These are phyloP conservation scores for Moxostoma hubbsi DNA, from an alignment of 2,797 vertebrate species.

Conservation along the genomic window DNA sequence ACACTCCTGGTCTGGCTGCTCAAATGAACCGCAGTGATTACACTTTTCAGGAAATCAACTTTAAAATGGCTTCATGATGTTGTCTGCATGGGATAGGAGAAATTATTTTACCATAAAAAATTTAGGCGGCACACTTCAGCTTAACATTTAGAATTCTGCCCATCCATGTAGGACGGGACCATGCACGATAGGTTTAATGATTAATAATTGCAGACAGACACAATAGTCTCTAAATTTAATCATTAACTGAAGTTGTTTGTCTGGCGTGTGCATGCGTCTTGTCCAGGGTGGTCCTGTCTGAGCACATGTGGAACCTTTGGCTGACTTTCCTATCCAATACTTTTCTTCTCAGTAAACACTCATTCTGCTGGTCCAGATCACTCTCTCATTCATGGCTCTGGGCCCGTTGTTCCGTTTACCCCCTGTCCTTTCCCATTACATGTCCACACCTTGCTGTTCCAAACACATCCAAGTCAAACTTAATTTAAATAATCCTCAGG, in stretches of 20 bases:
- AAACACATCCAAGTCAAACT: slow-evolving; percentile 48
- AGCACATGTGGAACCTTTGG: slow-evolving; percentile 41
- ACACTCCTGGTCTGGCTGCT: too few species aligned
- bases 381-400: slow-evolving; percentile 10
- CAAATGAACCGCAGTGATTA: too few species aligned
- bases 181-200: slow-evolving; percentile 41
- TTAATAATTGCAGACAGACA: slow-evolving; percentile 25
- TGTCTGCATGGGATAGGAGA: too few species aligned
- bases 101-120: too few species aligned
- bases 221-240: slow-evolving; percentile 18
- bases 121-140: too few species aligned
- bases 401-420: slow-evolving; percentile 2
- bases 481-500: slow-evolving; percentile 48
- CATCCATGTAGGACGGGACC: slow-evolving; percentile 21
- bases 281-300: slow-evolving; percentile 54
- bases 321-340: slow-evolving; percentile 24
- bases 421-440: slow-evolving; percentile 61
- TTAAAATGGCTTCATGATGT: too few species aligned
- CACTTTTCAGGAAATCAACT: too few species aligned
- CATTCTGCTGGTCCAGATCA: slow-evolving; percentile 7
- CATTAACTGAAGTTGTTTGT: slow-evolving; percentile 25
- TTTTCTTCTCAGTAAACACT: slow-evolving; percentile 32
- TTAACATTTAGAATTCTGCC: too few species aligned
- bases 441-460: slow-evolving; percentile 47
- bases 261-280: neutral